Conservation (phyloP, 2,797 vertebrate genomes). For the Chloroceryle amazona region DNA sequence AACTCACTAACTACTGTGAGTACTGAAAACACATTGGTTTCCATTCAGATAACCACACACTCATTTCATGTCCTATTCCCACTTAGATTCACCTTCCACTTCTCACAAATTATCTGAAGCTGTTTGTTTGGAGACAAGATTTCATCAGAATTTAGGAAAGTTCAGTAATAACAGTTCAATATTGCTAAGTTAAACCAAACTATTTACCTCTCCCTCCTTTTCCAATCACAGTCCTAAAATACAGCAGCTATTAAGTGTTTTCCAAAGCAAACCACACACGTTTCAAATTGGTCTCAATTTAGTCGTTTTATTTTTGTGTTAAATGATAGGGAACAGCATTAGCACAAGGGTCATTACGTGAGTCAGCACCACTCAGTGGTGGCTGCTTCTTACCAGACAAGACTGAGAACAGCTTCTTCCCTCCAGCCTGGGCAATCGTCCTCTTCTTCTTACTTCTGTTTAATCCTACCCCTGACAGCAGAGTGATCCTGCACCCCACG, state of each 20-base stretch:
- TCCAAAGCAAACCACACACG: background rate
- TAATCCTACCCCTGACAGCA: background rate
- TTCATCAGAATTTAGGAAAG: background rate
- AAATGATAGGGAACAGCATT: slow-evolving; percentile 57
- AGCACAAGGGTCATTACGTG: slow-evolving; percentile 56
- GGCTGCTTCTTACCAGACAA: background rate
- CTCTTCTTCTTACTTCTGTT: background rate
- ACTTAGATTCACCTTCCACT: background rate
- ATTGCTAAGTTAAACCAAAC: slow-evolving; percentile 17
- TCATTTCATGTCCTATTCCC: background rate
- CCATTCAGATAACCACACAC: background rate
- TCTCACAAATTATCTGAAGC: slow-evolving; percentile 7
- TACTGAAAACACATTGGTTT: slow-evolving; percentile 2
- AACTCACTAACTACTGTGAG: background rate
- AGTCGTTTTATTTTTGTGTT: slow-evolving; percentile 62
- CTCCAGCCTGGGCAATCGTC: background rate
- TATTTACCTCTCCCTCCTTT: slow-evolving; percentile 28
- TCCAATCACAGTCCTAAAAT: background rate
- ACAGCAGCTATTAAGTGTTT: background rate
- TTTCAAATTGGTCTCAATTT: slow-evolving; percentile 40
- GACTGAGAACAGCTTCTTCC: background rate
- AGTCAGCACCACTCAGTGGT: slow-evolving; percentile 1
- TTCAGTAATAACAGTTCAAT: slow-evolving; percentile 10
- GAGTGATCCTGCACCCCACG: background rate
- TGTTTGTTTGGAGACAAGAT: background rate